These are phyloP conservation scores for Malthinus flaveolus DNA, from an alignment of 2,888 invertebrate species.

Conservation along the genomic window DNA sequence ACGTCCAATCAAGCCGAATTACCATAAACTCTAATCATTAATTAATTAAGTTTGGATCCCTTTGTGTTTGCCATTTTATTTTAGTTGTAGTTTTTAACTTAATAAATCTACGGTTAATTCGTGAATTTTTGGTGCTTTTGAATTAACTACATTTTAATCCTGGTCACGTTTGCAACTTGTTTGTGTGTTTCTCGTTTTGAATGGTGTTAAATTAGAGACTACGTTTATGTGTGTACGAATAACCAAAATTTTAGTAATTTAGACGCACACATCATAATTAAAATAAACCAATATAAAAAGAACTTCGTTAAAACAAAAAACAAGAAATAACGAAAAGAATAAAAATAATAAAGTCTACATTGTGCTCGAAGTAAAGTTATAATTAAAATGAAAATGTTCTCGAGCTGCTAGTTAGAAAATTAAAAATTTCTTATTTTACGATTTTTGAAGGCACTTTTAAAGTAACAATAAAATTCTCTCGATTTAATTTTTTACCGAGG, in stretches of 20 bases:
- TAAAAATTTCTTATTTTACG: constrained; percentile 3
- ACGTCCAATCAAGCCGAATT: too few species aligned
- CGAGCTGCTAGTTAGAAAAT: not conserved
- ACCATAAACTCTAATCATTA: too few species aligned
- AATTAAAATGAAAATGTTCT: constrained; percentile 5
- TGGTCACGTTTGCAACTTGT: constrained; percentile 40
- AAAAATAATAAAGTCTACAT: not conserved
- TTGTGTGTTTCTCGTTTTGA: constrained; percentile 39
- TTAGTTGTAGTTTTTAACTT: constrained; percentile 5
- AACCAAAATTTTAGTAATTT: constrained; percentile 31
- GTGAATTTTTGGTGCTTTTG: constrained; percentile 10
- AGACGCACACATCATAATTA: constrained; percentile 24
- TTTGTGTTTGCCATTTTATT: not conserved
- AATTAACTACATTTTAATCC: constrained; percentile 31
- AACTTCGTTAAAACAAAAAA: not conserved
- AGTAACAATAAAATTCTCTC: too few species aligned
- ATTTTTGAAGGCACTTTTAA: too few species aligned
- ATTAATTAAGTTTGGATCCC: not conserved
- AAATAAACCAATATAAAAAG: constrained; percentile 15
- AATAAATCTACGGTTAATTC: constrained; percentile 17
- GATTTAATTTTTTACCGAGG: too few species aligned
- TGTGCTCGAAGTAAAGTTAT: not conserved
- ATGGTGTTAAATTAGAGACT: constrained; percentile 45
- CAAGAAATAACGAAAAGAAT: not conserved
- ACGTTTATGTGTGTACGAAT: constrained; percentile 39